Conservation (phyloP, 2,888 invertebrate genomes). For the Malthinus flaveolus region DNA sequence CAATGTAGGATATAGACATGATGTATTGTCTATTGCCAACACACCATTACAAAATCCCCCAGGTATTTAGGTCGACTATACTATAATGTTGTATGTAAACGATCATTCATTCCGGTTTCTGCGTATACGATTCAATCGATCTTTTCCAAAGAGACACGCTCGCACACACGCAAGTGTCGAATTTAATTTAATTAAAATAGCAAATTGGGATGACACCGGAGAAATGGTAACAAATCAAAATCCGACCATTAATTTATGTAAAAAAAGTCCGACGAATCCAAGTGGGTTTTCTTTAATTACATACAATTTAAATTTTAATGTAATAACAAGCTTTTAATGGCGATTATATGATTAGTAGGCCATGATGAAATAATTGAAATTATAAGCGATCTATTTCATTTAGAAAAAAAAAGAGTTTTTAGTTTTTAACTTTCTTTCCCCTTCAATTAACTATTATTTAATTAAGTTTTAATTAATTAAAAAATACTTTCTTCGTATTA, state of each 20-base stretch:
- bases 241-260: conserved; percentile 10
- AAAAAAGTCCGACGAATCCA: conserved; percentile 3
- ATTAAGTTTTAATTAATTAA: conserved; percentile 5
- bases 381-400: conserved; percentile 6
- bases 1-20: conserved; percentile 50
- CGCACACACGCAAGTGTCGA: conserved; percentile 3
- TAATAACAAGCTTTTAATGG: conserved; percentile 17
- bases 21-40: conserved; percentile 54
- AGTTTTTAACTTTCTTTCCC: background rate
- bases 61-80: conserved; percentile 51
- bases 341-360: conserved; percentile 15
- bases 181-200: conserved; percentile 8
- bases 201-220: background rate
- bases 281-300: conserved; percentile 19
- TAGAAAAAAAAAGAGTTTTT: no score
- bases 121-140: conserved; percentile 14
- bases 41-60: conserved; percentile 52
- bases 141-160: background rate
- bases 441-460: conserved; percentile 6
- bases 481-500: background rate
- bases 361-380: conserved; percentile 7
- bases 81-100: conserved; percentile 35
- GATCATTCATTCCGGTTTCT: conserved; percentile 38
- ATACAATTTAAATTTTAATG: conserved; percentile 18
- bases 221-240: conserved; percentile 3